Conservation (phyloP, 2,888 invertebrate species). For the Synanthedon tipuliformis region DNA sequence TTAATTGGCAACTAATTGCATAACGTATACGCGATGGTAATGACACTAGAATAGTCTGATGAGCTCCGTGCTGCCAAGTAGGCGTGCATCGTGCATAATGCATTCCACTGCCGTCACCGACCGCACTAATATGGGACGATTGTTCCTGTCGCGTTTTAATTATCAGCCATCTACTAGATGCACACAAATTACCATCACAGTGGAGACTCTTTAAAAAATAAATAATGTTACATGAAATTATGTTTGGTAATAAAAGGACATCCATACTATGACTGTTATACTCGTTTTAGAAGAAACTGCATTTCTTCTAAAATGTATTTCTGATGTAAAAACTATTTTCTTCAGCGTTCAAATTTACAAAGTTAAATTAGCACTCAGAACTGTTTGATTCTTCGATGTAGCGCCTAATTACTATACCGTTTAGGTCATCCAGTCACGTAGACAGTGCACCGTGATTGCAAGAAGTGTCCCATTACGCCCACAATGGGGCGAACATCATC, state of each 20-base stretch:
- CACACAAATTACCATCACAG: not conserved
- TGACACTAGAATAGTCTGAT: slow-evolving; percentile 23
- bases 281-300: too few relatives aligned
- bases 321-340: too few relatives aligned
- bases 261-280: too few relatives aligned
- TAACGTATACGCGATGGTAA: not conserved
- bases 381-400: too few relatives aligned
- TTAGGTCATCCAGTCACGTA: slow-evolving; percentile 12
- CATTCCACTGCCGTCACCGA: slow-evolving; percentile 16
- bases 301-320: too few relatives aligned
- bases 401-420: not conserved
- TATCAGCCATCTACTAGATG: slow-evolving; percentile 14
- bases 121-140: slow-evolving; percentile 10
- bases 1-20: not conserved
- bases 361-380: too few relatives aligned
- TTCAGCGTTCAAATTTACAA: too few relatives aligned
- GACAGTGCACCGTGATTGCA: slow-evolving; percentile 12
- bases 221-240: too few relatives aligned
- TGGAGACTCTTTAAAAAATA: too few relatives aligned
- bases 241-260: too few relatives aligned
- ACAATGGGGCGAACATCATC: slow-evolving; percentile 20
- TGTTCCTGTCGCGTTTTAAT: slow-evolving; percentile 18
- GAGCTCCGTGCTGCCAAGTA: slow-evolving; percentile 25
- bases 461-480: slow-evolving; percentile 13
- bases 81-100: slow-evolving; percentile 33